Evolutionary conservation across 2,888 invertebrate species (phyloP), one percentile per base, ranked within the genome.

Genomic region (Stenolophus ochropezus): DNA sequence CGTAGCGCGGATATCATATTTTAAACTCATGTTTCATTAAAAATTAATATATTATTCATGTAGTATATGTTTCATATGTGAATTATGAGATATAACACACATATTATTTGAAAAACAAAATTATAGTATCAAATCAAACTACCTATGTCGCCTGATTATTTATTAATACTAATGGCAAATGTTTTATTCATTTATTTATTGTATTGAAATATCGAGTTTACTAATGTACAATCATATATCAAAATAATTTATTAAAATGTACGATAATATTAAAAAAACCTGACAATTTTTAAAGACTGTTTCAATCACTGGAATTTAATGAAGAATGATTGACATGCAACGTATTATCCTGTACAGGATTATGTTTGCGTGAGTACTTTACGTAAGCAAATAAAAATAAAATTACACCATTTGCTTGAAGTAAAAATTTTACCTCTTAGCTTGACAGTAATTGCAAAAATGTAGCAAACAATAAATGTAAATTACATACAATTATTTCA

Each of bases 121-220:
- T 53, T 53, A 53, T 53, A 6, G 16, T 14, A 53, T 53, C 51
- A 14, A 53, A 53, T 53, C 51, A 53, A 18, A 53, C 4, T 53
- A 16, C 18, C 16, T 53, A 18, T 53, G 4, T 4, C 1, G 51
- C 51, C 14, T 53, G 51, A 53, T 53, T 53, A 53, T 53, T 53
- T 53, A 53, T 53, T 53, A 53, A 53, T 53, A 53, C 51, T 53
- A 53, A 53, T 53, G 51, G 16, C 51, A 53, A 3, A 53, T 53
- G 6, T 53, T 53, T 53, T 53, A 53, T 53, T 53, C 51, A 53
- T 53, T 53, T 53, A 16, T 53, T 53, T 53, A 53, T 14, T 53
- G 16, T 53, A 53, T 53, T 53, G 51, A 53, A 53, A 53, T 53
- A 53, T 18, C 18, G 51, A 6, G 8, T 18, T 53, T 6, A 53